phyloP scores from a whole-genome alignment of 1,140 invertebrate genomes.

The Heterodera carotae region DNA sequence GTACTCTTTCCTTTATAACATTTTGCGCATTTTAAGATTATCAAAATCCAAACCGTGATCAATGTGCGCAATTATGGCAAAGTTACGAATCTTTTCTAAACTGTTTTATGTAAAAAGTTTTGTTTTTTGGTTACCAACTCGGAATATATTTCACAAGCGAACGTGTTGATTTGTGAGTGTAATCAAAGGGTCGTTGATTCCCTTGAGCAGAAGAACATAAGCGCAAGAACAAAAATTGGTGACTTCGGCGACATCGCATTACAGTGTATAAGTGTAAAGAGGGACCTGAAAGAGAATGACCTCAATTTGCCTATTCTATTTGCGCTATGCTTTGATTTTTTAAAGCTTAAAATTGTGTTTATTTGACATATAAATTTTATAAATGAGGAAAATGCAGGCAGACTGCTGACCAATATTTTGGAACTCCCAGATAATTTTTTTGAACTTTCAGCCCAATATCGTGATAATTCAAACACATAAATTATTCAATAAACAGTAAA shows the following conservation, averaged over 20 bases:
- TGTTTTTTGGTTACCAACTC: slow-evolving; percentile 1
- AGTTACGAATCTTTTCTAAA: slow-evolving; percentile 81
- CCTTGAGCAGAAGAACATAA: slow-evolving; percentile 12
- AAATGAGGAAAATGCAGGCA: slow-evolving; percentile 12
- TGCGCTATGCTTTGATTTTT: too few relatives aligned
- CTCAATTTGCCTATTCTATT: too few relatives aligned
- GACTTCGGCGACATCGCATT: neutral
- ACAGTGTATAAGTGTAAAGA: too few relatives aligned
- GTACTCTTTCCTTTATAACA: slow-evolving; percentile 78
- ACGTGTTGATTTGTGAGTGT: neutral
- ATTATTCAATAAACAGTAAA: too few relatives aligned
- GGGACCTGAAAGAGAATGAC: too few relatives aligned
- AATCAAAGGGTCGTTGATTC: slow-evolving; percentile 1
- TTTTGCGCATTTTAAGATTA: slow-evolving; percentile 4
- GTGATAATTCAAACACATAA: neutral
- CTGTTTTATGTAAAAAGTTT: neutral
- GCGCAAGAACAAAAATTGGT: slow-evolving; percentile 1
- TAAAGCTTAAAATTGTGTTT: too few relatives aligned
- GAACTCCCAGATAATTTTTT: slow-evolving; percentile 22
- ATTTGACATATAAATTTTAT: too few relatives aligned
- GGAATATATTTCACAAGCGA: slow-evolving; percentile 17
- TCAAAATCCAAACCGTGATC: slow-evolving; percentile 76
- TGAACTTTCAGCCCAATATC: neutral
- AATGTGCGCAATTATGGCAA: slow-evolving; percentile 94
- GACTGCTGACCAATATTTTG: slow-evolving; percentile 14